Evolutionary conservation across 2,797 vertebrate species (phyloP).

Genomic region (Eulemur mongoz): DNA sequence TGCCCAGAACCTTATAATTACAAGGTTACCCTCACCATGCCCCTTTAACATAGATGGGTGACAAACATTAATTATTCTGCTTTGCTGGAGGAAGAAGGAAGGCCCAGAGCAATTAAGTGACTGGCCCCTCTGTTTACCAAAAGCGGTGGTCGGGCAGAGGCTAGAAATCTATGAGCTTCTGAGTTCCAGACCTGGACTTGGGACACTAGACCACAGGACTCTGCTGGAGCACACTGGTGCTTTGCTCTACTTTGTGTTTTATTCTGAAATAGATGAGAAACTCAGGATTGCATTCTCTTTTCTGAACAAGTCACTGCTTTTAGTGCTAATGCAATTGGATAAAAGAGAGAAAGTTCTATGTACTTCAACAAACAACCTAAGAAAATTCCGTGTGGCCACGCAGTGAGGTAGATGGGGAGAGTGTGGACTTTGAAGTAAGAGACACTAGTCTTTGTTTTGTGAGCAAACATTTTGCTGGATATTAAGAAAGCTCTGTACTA

Average conservation of each 20-base stretch:
- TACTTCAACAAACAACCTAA: conserved; percentile 37
- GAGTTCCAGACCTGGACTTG: neutral
- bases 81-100: neutral
- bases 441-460: neutral
- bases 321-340: conserved; percentile 15
- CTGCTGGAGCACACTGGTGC: neutral
- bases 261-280: conserved; percentile 26
- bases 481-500: neutral
- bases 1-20: conserved; percentile 53
- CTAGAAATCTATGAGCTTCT: neutral
- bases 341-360: conserved; percentile 29
- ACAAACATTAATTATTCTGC: conserved; percentile 14
- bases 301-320: neutral
- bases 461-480: neutral
- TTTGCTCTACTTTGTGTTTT: neutral
- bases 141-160: neutral
- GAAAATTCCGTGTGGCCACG: neutral
- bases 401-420: neutral
- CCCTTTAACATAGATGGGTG: neutral
- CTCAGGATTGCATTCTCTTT: neutral
- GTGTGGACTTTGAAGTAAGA: neutral
- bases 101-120: neutral
- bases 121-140: neutral
- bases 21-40: conserved; percentile 12
- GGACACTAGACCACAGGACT: neutral